Evolutionary conservation across 2,113 vertebrate species (phyloP).

Genomic region (Malurus elegans): DNA sequence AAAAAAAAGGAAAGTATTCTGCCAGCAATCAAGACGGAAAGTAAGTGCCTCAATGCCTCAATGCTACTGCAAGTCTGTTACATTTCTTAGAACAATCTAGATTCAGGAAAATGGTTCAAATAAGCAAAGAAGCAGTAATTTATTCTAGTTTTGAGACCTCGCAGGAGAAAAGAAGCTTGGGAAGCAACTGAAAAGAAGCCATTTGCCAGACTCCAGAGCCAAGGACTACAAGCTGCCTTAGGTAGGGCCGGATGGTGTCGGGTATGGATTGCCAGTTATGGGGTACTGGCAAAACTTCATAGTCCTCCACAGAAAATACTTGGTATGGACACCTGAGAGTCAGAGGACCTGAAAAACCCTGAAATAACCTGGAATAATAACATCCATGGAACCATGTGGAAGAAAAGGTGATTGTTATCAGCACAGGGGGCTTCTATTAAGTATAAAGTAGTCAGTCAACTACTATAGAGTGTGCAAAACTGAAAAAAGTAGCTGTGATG

Average conservation of each 20-base stretch:
- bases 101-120: no score
- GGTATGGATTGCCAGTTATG: background rate
- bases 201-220: background rate
- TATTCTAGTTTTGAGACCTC: no score
- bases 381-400: no score
- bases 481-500: background rate
- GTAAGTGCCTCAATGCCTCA: no score
- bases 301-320: background rate
- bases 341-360: background rate
- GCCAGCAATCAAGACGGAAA: background rate
- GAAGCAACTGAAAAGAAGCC: background rate
- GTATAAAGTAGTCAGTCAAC: no score
- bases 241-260: fast-evolving
- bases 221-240: background rate
- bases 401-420: no score
- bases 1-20: background rate
- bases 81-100: no score
- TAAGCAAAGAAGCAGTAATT: no score
- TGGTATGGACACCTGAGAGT: background rate
- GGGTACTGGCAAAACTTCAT: background rate
- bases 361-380: background rate
- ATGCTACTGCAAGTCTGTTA: no score
- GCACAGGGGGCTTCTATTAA: no score
- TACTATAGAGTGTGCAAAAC: background rate
- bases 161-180: background rate